Evolutionary conservation across 1,140 invertebrate genomes (phyloP).

Genomic region (Magallana ariakensis): DNA sequence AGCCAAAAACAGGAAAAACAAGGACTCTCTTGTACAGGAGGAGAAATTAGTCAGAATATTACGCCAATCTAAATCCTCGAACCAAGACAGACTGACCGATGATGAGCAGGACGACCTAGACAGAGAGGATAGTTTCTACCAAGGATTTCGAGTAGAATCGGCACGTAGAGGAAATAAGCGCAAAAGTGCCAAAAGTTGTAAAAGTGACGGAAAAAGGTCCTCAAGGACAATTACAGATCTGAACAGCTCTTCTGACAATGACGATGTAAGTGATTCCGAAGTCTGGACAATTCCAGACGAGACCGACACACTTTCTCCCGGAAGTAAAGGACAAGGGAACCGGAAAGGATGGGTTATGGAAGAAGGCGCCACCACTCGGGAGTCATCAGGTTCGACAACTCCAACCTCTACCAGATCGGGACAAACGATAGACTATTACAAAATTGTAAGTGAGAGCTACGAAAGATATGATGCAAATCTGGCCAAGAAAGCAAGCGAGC

Average conservation of each 20-base stretch:
- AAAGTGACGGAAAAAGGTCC: conserved; percentile 45
- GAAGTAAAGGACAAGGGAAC: conserved; percentile 37
- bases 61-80: conserved; percentile 47
- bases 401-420: conserved; percentile 51
- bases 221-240: conserved; percentile 54
- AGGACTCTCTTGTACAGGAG: conserved; percentile 44
- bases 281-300: conserved; percentile 71
- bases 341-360: conserved; percentile 59
- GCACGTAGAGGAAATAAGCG: conserved; percentile 43
- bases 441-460: conserved; percentile 66
- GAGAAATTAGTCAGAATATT: conserved; percentile 50
- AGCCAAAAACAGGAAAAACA: conserved; percentile 46
- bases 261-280: conserved; percentile 64
- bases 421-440: conserved; percentile 63
- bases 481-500: conserved; percentile 72
- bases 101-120: conserved; percentile 42
- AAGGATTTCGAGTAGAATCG: conserved; percentile 22
- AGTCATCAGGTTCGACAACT: conserved; percentile 55
- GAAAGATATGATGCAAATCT: conserved; percentile 64
- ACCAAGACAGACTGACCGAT: conserved; percentile 37
- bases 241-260: conserved; percentile 61
- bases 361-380: conserved; percentile 56
- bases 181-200: conserved; percentile 53
- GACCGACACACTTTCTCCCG: conserved; percentile 54
- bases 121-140: conserved; percentile 58